phyloP scores from a whole-genome alignment of 2,888 invertebrate genomes.

The Tolmerus cingulatus region DNA sequence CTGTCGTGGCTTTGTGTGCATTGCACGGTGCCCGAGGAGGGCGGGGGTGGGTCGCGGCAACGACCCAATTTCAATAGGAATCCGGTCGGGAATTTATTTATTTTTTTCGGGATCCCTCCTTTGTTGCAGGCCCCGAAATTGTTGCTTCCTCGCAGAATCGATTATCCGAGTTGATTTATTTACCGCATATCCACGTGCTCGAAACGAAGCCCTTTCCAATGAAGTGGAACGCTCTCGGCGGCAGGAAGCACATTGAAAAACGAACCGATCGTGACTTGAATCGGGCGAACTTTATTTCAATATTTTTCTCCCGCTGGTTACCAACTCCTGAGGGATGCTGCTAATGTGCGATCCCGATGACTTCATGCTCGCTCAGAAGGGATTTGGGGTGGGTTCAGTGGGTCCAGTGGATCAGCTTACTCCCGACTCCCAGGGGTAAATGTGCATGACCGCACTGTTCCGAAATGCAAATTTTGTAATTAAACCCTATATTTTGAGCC shows the following conservation, averaged over 20 bases:
- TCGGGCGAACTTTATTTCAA: background rate
- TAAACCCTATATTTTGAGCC: background rate
- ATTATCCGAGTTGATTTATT: slow-evolving; percentile 32
- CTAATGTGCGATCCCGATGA: background rate
- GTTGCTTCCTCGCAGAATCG: slow-evolving; percentile 7
- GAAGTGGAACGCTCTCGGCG: slow-evolving; percentile 6
- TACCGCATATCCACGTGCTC: slow-evolving; percentile 9
- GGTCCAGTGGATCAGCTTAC: background rate
- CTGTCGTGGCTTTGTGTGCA: background rate
- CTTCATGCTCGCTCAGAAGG: background rate
- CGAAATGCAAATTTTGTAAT: background rate
- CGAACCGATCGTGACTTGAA: slow-evolving; percentile 16
- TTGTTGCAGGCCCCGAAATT: background rate
- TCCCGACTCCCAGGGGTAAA: background rate
- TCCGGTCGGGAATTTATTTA: background rate
- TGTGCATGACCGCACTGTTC: background rate
- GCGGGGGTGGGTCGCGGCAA: background rate
- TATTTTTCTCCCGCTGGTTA: background rate
- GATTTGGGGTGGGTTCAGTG: background rate
- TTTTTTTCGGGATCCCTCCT: background rate
- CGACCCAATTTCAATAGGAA: slow-evolving; percentile 2
- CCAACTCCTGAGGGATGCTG: background rate
- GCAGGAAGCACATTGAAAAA: slow-evolving; percentile 11
- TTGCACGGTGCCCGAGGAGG: background rate
- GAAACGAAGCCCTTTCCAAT: slow-evolving; percentile 10